Evolutionary conservation across 2,113 vertebrate genomes (phyloP).

Genomic region (Hepsetus odoe): DNA sequence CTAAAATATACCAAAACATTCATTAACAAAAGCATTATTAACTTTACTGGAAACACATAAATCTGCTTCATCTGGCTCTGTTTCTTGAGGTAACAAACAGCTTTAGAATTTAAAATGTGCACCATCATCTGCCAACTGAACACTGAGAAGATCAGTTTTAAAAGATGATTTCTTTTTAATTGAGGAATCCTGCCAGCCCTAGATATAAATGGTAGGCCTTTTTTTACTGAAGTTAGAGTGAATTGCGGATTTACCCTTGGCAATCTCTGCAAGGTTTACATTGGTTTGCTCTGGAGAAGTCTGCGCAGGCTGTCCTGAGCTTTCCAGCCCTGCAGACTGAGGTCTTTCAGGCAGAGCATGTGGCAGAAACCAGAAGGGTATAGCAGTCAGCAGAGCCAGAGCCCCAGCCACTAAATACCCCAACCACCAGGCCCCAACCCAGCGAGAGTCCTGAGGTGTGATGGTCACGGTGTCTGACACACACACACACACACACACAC

Average conservation of each 20-base stretch:
- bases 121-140: no score
- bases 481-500: neutral
- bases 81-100: no score
- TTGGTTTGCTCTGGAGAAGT: slow-evolving; percentile 60
- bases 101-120: no score
- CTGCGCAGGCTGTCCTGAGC: slow-evolving; percentile 62
- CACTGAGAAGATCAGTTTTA: neutral
- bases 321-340: slow-evolving; percentile 30
- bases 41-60: no score
- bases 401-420: slow-evolving; percentile 77
- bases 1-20: no score
- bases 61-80: no score
- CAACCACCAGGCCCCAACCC: slow-evolving; percentile 82
- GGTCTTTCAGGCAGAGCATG: slow-evolving; percentile 62
- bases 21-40: no score
- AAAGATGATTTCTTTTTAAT: neutral
- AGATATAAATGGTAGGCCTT: neutral
- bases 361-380: slow-evolving; percentile 79
- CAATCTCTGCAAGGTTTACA: slow-evolving; percentile 69
- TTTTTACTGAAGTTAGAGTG: neutral
- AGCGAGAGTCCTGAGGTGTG: slow-evolving; percentile 72
- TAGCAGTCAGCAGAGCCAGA: slow-evolving; percentile 72
- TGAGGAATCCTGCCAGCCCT: neutral
- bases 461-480: slow-evolving; percentile 74
- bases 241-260: slow-evolving; percentile 66